Percentiles rank a stretch among this genome's conserved stretches.
Conservation (phyloP, 1,140 invertebrate genomes). For the Coelopa frigida region DNA sequence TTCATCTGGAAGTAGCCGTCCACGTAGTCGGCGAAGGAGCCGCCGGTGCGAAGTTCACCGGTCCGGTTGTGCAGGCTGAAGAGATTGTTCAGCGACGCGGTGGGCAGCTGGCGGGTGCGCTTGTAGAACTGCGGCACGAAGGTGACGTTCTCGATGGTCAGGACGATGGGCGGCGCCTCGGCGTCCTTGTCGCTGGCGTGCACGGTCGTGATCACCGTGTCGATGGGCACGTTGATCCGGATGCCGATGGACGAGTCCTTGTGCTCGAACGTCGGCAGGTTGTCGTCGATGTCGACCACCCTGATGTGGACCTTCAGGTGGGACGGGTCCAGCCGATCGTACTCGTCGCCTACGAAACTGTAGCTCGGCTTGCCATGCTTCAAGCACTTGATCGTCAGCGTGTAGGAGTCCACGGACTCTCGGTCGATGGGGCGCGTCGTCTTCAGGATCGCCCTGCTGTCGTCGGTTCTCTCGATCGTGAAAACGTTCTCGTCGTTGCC, state of each 20-base stretch:
- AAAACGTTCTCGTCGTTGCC: constrained; percentile 66
- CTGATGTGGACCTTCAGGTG: constrained; percentile 60
- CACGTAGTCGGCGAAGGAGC: constrained; percentile 59
- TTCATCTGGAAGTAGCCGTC: constrained; percentile 62
- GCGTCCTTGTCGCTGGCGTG: constrained; percentile 62
- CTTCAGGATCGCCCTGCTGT: constrained; percentile 59
- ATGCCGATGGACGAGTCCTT: constrained; percentile 65
- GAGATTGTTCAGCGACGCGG: constrained; percentile 47
- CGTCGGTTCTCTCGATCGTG: constrained; percentile 53
- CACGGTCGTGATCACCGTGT: constrained; percentile 60
- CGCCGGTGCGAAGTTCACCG: constrained; percentile 62
- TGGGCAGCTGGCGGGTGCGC: constrained; percentile 40
- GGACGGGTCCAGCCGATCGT: constrained; percentile 55
- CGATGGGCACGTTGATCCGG: constrained; percentile 65
- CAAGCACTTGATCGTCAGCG: constrained; percentile 62
- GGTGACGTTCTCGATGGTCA: constrained; percentile 56
- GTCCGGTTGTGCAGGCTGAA: constrained; percentile 56
- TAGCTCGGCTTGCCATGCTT: constrained; percentile 41
- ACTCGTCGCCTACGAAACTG: constrained; percentile 36
- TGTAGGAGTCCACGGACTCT: constrained; percentile 53
- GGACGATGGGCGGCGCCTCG: constrained; percentile 56
- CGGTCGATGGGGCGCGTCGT: constrained; percentile 59
- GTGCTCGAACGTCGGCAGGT: constrained; percentile 59
- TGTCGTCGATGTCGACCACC: constrained; percentile 67
- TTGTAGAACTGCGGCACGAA: constrained; percentile 59